These are phyloP conservation scores for Tachuris rubrigastra DNA, from an alignment of 2,113 vertebrate genomes.

Conservation along the genomic window DNA sequence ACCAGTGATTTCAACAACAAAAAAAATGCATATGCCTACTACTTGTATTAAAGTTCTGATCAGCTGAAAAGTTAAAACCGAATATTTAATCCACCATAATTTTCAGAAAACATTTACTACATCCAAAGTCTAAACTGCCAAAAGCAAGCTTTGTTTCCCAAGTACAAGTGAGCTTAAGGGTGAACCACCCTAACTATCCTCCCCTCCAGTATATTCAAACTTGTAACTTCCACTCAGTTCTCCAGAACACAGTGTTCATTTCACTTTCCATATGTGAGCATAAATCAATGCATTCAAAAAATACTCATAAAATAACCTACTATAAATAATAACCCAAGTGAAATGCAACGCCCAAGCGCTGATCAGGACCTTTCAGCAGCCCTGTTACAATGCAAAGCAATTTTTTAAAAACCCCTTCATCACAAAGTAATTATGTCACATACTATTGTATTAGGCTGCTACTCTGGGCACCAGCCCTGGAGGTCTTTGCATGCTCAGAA, in stretches of 20 bases:
- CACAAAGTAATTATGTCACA: background rate
- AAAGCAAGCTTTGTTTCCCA: background rate
- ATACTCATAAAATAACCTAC: background rate
- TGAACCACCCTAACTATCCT: background rate
- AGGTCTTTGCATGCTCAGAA: background rate
- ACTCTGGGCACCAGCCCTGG: background rate
- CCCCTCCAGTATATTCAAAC: background rate
- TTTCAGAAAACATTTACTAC: background rate
- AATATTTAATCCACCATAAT: background rate
- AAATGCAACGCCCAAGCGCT: background rate
- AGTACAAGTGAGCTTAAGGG: accelerated
- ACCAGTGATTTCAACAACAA: background rate
- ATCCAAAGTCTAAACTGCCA: background rate
- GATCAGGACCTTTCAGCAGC: background rate
- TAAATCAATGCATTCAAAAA: background rate
- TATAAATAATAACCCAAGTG: background rate
- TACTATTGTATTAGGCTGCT: background rate
- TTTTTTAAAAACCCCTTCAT: background rate
- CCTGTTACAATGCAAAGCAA: background rate
- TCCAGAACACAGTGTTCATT: accelerated
- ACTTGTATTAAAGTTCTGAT: background rate
- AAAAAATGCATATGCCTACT: background rate
- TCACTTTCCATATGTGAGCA: background rate
- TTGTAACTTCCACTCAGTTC: background rate
- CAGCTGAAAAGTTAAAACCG: background rate